Percentiles rank a stretch among this genome's conserved stretches.
These are phyloP conservation scores for Panzeria rudis DNA, from an alignment of 2,888 invertebrate species.

Conservation along the genomic window DNA sequence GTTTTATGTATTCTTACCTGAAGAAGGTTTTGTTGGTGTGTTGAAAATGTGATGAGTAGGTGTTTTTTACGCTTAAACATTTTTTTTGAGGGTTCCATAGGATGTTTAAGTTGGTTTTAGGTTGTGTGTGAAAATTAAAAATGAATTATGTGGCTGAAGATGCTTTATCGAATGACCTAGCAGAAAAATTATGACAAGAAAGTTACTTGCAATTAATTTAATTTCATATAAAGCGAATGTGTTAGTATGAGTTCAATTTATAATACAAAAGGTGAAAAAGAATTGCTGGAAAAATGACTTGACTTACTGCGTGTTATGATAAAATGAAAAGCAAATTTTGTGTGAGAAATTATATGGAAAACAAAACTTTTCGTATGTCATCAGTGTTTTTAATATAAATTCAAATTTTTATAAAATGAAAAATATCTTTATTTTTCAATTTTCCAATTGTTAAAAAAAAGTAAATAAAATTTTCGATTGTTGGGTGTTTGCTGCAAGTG, in stretches of 20 bases:
- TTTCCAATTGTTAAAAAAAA: too few species aligned
- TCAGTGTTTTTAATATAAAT: too few species aligned
- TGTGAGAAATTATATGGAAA: too few species aligned
- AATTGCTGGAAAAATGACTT: too few species aligned
- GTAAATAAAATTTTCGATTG: too few species aligned
- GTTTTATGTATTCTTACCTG: not conserved
- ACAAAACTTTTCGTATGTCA: too few species aligned
- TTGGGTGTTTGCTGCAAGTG: too few species aligned
- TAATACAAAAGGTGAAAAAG: not conserved
- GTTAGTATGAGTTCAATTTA: not conserved
- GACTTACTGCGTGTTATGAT: too few species aligned
- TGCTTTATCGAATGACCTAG: not conserved
- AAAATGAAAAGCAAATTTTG: too few species aligned
- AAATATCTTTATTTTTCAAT: too few species aligned
- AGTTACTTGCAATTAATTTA: not conserved
- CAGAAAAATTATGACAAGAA: constrained; percentile 9
- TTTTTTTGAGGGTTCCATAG: not conserved
- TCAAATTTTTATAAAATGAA: too few species aligned
- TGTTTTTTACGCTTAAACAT: not conserved
- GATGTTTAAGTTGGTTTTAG: not conserved
- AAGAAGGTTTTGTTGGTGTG: not conserved
- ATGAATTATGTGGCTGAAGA: not conserved
- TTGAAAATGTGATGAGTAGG: constrained; percentile 39
- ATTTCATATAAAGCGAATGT: not conserved
- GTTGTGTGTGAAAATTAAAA: constrained; percentile 10